These are phyloP conservation scores for Papilio gigon DNA, from an alignment of 2,888 invertebrate species.

Conservation along the genomic window DNA sequence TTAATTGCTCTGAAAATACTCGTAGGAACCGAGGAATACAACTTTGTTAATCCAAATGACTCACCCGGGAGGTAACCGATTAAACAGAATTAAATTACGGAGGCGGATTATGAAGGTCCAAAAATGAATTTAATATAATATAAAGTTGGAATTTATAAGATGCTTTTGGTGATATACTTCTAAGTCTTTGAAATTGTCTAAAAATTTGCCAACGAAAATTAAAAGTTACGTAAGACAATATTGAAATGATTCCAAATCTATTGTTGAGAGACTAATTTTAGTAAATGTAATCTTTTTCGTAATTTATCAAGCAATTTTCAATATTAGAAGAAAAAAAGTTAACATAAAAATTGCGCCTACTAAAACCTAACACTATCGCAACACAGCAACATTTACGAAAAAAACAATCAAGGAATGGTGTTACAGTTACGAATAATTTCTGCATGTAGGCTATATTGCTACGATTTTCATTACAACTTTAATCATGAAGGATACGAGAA, in stretches of 20 bases:
- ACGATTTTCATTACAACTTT: not conserved
- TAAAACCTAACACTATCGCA: not conserved
- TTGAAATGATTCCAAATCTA: not conserved
- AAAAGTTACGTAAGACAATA: not conserved
- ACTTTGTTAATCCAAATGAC: slow-evolving; percentile 20
- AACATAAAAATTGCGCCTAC: not conserved
- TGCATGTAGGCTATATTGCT: not conserved
- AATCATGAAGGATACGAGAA: not conserved
- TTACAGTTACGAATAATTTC: not conserved
- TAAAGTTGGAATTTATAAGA: slow-evolving; percentile 1
- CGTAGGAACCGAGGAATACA: not conserved
- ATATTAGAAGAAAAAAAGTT: not conserved
- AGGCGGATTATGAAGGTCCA: slow-evolving; percentile 6
- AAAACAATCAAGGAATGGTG: not conserved
- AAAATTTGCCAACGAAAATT: not conserved
- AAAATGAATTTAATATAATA: not conserved
- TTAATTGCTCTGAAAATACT: slow-evolving; percentile 1
- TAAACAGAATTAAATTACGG: slow-evolving; percentile 12
- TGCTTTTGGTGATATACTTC: not conserved
- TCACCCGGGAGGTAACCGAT: not conserved
- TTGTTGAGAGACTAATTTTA: not conserved
- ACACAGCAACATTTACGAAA: not conserved
- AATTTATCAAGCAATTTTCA: not conserved
- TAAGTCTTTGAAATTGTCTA: not conserved
- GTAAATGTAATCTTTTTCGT: not conserved